A percentile compares a stretch with the other conserved stretches of the same genome.
phyloP scores from a whole-genome alignment of 2,888 invertebrate species.

The Clepsis dumicolana region DNA sequence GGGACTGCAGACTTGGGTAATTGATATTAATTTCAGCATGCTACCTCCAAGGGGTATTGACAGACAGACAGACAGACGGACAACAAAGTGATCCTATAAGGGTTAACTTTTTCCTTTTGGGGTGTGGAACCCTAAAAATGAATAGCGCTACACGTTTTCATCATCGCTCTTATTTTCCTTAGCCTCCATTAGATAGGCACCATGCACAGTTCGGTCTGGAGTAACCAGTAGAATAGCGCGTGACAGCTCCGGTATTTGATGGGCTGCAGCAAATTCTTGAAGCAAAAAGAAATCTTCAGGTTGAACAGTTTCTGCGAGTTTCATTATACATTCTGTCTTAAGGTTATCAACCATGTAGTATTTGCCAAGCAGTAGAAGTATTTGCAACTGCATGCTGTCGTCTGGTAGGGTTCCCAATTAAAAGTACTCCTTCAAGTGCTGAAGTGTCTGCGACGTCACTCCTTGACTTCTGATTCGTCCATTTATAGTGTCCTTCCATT shows the following conservation, averaged over 20 bases:
- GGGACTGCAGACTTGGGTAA: no score
- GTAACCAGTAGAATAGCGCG: background rate
- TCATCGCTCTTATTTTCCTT: background rate
- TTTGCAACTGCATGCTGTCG: background rate
- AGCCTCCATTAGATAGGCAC: background rate
- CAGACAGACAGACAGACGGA: no score
- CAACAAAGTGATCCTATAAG: no score
- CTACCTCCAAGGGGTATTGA: no score
- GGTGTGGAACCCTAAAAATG: no score
- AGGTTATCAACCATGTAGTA: background rate
- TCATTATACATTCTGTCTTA: background rate
- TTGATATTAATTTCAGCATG: no score
- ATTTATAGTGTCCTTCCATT: background rate
- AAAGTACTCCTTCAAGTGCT: background rate
- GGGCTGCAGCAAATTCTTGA: background rate
- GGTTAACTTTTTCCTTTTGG: no score
- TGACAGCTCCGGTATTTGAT: background rate
- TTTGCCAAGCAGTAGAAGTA: background rate
- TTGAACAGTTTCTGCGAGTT: background rate
- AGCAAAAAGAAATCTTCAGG: background rate
- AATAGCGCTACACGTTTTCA: no score
- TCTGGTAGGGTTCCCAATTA: background rate
- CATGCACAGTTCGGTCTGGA: background rate
- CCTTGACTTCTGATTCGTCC: background rate
- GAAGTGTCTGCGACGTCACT: background rate